A percentile compares a stretch with the other conserved stretches of the same genome.
Evolutionary conservation across 2,888 invertebrate genomes (phyloP).

Genomic region (Volucella inflata): DNA sequence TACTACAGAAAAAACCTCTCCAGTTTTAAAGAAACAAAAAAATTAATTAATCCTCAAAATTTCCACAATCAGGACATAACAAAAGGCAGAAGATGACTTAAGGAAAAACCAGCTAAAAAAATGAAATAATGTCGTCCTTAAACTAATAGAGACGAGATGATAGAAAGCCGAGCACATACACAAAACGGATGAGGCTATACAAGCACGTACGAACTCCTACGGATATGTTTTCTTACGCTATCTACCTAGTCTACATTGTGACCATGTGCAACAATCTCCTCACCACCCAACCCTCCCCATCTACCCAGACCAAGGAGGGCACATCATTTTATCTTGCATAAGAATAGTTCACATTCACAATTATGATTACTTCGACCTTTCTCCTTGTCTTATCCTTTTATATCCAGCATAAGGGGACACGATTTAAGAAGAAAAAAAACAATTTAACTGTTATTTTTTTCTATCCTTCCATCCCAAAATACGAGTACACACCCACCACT

Average conservation of each 20-base stretch:
- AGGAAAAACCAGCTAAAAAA: conserved; percentile 13
- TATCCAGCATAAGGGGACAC: conserved; percentile 51
- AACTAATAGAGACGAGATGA: conserved; percentile 9
- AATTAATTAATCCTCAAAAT: conserved; percentile 30
- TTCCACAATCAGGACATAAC: conserved; percentile 41
- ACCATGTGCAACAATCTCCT: conserved; percentile 49
- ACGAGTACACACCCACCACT: conserved; percentile 8
- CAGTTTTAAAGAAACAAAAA: not conserved
- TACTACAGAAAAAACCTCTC: conserved; percentile 6
- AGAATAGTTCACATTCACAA: conserved; percentile 56
- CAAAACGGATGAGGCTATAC: conserved; percentile 10
- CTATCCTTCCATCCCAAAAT: conserved; percentile 50
- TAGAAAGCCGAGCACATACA: not conserved
- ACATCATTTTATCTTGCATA: conserved; percentile 52
- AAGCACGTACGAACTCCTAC: not conserved
- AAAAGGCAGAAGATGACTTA: conserved; percentile 44
- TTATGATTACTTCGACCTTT: conserved; percentile 75
- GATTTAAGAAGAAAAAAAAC: conserved; percentile 18
- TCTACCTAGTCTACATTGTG: conserved; percentile 3
- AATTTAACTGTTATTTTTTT: no score
- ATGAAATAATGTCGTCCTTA: conserved; percentile 47
- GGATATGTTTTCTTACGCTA: conserved; percentile 36
- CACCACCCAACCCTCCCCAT: not conserved
- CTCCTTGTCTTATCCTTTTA: conserved; percentile 69
- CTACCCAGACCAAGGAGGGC: not conserved